Base-by-base conservation (phyloP, 2,797 vertebrate genomes). In the Morus bassanus region DNA sequence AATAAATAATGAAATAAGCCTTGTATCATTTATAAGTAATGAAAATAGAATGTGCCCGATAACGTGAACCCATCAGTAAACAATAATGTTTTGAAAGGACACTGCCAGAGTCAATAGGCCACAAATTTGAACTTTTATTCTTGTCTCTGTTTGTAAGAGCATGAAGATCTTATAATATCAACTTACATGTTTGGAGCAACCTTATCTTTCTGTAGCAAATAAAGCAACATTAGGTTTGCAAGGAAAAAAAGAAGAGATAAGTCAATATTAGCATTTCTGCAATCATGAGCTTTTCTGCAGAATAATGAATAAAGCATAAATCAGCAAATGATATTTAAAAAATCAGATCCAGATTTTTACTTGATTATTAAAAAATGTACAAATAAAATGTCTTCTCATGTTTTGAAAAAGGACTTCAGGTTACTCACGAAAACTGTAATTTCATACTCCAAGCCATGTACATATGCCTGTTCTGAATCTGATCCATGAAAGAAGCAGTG, bases 21-120 rank as follows among this genome's bases (percentile, higher is more conserved):
- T 83, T 85, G 91, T 93, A 80, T 78, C 82, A 78, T 85, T 93
- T 91, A 80, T 93, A 94, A 94, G 87, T 73, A 81, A 95, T 89
- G 91, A 75, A 94, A 97, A 73, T 67, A 79, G 89, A 92, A 91
- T 41, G 68, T 41, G 75, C n/a, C 25, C 39, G 78, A 88, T 75
- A 91, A 81, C 28, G 3, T n/a, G 65, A 93, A 85, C 59, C 19
- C 87, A 89, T 67, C 79, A 78, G 64, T 59, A 84, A 92, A 95
- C 43, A 75, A 45, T 50, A 86, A 85, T 33, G 61, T 30, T 88
- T 88, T 88, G 56, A 95, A 95, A 89, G n/a, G 65, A 54, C 54
- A 30, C 79, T 64, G 65, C 13, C 57, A 33, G 45, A 85, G 73
- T 84, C 76, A 78, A 69, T 22, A 88, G 57, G 74, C 33, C 76